A percentile compares a stretch with the other conserved stretches of the same genome.
These are phyloP conservation scores for Tholera decimalis DNA, from an alignment of 2,888 invertebrate species.

Conservation along the genomic window DNA sequence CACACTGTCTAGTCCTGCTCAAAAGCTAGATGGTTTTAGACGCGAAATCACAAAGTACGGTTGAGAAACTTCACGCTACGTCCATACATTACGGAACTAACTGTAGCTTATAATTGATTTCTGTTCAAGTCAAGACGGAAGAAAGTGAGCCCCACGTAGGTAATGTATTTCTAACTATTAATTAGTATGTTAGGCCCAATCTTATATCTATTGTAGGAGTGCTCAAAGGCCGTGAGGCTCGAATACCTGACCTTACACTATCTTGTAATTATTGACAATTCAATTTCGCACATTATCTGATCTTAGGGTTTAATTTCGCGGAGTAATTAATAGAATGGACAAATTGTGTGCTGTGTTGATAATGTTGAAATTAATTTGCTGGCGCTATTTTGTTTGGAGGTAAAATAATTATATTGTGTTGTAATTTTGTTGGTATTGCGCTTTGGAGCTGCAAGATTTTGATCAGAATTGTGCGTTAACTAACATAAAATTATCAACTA, in stretches of 20 bases:
- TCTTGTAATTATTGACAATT: constrained; percentile 87
- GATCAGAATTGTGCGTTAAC: neutral
- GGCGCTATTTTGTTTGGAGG: constrained; percentile 23
- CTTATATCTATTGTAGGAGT: constrained; percentile 65
- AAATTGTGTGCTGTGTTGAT: constrained; percentile 55
- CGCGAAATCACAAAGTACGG: neutral
- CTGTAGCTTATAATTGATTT: constrained; percentile 43
- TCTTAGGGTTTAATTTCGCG: constrained; percentile 70
- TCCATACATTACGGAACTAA: constrained; percentile 37
- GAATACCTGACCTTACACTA: constrained; percentile 58
- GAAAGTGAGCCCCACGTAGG: constrained; percentile 37
- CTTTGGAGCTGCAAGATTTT: neutral
- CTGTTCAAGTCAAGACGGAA: constrained; percentile 24
- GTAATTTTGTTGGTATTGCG: constrained; percentile 25
- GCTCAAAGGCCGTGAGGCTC: constrained; percentile 62
- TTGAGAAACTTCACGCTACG: constrained; percentile 11
- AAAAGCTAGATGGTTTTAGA: neutral
- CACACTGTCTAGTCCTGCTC: too few species aligned
- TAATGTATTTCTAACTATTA: constrained; percentile 56
- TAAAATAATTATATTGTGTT: constrained; percentile 22
- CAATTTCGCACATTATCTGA: constrained; percentile 86
- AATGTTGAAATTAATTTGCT: constrained; percentile 58
- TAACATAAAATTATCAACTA: too few species aligned
- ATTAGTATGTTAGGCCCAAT: constrained; percentile 61
- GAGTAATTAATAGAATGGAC: constrained; percentile 62